Base-by-base conservation (phyloP, 2,797 vertebrate species). In the Cuniculus paca region DNA sequence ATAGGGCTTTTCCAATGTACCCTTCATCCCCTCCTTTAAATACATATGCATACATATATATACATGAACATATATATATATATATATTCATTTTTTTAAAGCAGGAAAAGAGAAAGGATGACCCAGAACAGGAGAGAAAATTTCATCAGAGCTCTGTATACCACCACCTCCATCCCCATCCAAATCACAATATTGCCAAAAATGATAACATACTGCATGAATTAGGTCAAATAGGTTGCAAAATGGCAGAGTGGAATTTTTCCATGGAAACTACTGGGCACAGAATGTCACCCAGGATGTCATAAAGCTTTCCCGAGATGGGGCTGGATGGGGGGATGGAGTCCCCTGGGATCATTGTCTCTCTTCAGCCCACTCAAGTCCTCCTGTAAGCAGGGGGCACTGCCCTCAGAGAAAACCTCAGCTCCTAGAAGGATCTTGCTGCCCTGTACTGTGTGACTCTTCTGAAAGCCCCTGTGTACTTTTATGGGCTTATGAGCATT, bases 101-200 rank as follows among this genome's bases (percentile, higher is more conserved):
- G 63, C 65, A 6, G 24, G 60, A 88, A 42, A 82, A 48, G 36
- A 63, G 34, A 11, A 5, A 48, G 60, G n/a, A 22, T 42, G 93
- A 78, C 85, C 94, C 92, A 52, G 78, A 94, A 72, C 2, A 12
- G n/a, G 19, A 48, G 26, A 31, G 12, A 75, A 19, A 36, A 77
- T 80, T 72, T 86, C 61, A 63, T 42, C 58, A 3, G 13, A 24
- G 45, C 48, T 84, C 56, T 72, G 48, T 81, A 96, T 54, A 16
- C 4, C 78, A 90, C 95, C 90, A 8, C 96, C 79, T 91, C 85
- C 96, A 96, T 72, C 86, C 92, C 95, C 95, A 81, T 88, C 70
- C 91, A 94, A 97, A 96, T 93, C 97, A 98, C 87, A 96, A 96
- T 97, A 97, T 94, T 94, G 58, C 95, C 96, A 92, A 92, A 98